These are phyloP conservation scores for Drosophila busckii DNA, from an alignment of 1,140 invertebrate genomes.

Conservation along the genomic window DNA sequence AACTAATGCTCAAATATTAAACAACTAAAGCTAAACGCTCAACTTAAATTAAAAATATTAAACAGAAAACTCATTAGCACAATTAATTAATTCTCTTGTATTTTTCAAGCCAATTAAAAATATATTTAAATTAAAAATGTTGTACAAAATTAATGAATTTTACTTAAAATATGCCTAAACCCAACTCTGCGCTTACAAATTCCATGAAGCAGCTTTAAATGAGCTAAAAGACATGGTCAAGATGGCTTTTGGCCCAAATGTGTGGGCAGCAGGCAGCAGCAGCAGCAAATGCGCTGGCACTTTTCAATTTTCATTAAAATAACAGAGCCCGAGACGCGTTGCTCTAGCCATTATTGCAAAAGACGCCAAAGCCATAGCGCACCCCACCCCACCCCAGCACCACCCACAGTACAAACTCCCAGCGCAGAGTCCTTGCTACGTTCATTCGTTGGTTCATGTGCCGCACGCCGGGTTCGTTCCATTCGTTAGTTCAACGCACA, in stretches of 20 bases:
- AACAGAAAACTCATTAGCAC: no score
- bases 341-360: conserved; percentile 51
- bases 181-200: conserved; percentile 9
- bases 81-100: no score
- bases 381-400: neutral
- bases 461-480: conserved; percentile 41
- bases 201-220: conserved; percentile 58
- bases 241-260: conserved; percentile 15
- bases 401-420: neutral
- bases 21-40: no score
- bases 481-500: conserved; percentile 72
- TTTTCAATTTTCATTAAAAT: conserved; percentile 79
- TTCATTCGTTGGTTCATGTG: conserved; percentile 11
- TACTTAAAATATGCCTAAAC: neutral
- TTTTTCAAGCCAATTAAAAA: no score
- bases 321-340: conserved; percentile 57
- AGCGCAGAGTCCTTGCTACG: conserved; percentile 8
- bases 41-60: no score
- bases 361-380: conserved; percentile 14
- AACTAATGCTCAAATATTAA: no score
- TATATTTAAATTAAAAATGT: no score
- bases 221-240: conserved; percentile 41
- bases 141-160: no score
- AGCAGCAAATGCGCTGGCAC: conserved; percentile 44
- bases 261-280: neutral